Conservation (phyloP, 2,888 invertebrate species). For the Hofmannophila pseudospretella region DNA sequence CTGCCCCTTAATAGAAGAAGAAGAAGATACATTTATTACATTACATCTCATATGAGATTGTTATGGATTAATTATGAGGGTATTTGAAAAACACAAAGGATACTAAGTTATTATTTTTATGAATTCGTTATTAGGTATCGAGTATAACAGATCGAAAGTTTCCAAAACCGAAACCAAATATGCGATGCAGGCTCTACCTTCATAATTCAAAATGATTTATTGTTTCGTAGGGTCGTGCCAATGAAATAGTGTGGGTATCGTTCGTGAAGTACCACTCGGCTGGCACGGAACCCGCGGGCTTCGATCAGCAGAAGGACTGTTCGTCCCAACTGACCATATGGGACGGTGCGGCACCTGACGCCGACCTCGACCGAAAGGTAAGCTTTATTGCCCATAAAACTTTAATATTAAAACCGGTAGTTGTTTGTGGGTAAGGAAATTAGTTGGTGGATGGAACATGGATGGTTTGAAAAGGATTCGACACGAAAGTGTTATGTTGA, state of each 20-base stretch:
- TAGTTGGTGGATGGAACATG: background rate
- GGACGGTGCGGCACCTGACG: slow-evolving; percentile 83
- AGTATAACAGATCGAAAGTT: too few relatives aligned
- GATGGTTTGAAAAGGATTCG: background rate
- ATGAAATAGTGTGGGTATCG: slow-evolving; percentile 89
- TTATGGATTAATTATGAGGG: too few relatives aligned
- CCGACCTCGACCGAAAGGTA: slow-evolving; percentile 70
- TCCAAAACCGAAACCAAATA: too few relatives aligned
- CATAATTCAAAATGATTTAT: slow-evolving; percentile 9
- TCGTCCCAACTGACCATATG: slow-evolving; percentile 86
- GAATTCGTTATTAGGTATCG: too few relatives aligned
- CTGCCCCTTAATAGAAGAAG: too few relatives aligned
- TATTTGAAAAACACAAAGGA: too few relatives aligned
- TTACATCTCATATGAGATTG: too few relatives aligned
- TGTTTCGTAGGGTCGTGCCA: slow-evolving; percentile 78
- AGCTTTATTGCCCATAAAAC: slow-evolving; percentile 5
- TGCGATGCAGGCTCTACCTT: too few relatives aligned
- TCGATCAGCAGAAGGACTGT: slow-evolving; percentile 83
- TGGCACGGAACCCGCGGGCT: slow-evolving; percentile 80
- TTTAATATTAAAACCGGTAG: slow-evolving; percentile 1
- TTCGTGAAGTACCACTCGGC: slow-evolving; percentile 90
- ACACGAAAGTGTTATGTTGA: too few relatives aligned
- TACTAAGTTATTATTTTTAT: too few relatives aligned
- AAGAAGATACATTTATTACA: too few relatives aligned
- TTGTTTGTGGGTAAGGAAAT: background rate